These are phyloP conservation scores for Lampris megalopsis DNA, from an alignment of 2,113 vertebrate genomes.

Conservation along the genomic window DNA sequence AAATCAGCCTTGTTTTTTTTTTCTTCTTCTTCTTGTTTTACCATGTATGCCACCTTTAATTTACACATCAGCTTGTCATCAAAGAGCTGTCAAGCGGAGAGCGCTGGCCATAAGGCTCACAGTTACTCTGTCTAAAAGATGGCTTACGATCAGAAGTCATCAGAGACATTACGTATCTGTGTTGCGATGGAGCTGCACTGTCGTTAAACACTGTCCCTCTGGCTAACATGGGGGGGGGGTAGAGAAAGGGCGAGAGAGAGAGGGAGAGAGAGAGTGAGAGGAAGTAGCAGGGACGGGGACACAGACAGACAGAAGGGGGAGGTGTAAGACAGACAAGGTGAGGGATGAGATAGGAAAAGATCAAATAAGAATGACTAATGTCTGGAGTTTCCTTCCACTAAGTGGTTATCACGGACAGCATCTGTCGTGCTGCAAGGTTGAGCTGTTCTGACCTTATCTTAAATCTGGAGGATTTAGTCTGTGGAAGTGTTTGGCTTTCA, in stretches of 20 bases:
- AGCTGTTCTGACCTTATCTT: neutral
- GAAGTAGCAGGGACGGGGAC: neutral
- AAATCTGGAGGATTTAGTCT: neutral
- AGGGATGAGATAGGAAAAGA: neutral
- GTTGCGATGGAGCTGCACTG: neutral
- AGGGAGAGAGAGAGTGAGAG: neutral
- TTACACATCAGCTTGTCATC: slow-evolving; percentile 8
- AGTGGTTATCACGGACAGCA: neutral
- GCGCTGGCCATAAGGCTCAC: neutral
- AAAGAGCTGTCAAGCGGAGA: slow-evolving; percentile 20
- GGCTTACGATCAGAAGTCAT: slow-evolving; percentile 6
- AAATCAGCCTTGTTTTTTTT: slow-evolving; percentile 22
- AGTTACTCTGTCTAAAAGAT: slow-evolving; percentile 12
- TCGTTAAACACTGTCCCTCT: neutral
- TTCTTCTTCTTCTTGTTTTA: neutral
- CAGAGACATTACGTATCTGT: neutral
- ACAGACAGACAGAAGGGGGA: no score
- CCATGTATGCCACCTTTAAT: slow-evolving; percentile 3
- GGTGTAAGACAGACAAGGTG: no score
- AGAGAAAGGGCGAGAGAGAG: slow-evolving; percentile 2
- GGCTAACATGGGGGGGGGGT: neutral
- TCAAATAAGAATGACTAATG: neutral
- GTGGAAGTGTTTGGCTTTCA: neutral
- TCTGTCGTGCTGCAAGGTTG: neutral
- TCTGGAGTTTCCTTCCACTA: neutral